Evolutionary conservation across 2,113 vertebrate genomes (phyloP).

Genomic region (Edolisoma coerulescens): DNA sequence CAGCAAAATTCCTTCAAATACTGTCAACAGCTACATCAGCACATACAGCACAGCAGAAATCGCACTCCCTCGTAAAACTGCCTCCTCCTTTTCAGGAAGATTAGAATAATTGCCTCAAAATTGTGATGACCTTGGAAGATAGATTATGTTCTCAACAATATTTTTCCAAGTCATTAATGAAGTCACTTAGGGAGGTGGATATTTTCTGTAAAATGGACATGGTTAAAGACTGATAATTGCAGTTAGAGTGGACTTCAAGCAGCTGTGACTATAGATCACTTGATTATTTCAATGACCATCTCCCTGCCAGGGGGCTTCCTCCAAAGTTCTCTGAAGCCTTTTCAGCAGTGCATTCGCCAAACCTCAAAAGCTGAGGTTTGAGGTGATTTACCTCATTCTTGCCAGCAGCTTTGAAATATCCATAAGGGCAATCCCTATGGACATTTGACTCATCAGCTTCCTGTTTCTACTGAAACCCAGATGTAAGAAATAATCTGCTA

Average conservation of each 20-base stretch:
- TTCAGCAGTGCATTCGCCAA: neutral
- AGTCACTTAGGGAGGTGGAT: neutral
- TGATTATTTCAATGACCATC: neutral
- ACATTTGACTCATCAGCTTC: neutral
- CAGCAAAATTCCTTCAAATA: neutral
- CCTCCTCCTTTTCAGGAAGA: neutral
- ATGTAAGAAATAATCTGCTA: neutral
- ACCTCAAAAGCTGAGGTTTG: neutral
- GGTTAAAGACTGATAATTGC: neutral
- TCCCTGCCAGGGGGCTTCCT: neutral
- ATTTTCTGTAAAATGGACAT: neutral
- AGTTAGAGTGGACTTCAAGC: neutral
- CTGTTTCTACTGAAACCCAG: neutral
- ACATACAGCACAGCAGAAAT: neutral
- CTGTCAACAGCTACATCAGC: neutral
- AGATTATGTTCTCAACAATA: neutral
- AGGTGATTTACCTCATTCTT: neutral
- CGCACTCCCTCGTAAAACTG: fast-evolving
- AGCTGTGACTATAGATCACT: neutral
- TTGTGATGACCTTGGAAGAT: neutral
- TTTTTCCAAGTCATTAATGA: neutral
- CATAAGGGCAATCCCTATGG: neutral
- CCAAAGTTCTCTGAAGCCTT: neutral
- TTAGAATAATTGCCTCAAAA: neutral
- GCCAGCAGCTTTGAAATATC: neutral